A percentile compares a stretch with the other conserved stretches of the same genome.
Conservation (phyloP, 2,888 invertebrate genomes). For the Epistrophe grossulariae region DNA sequence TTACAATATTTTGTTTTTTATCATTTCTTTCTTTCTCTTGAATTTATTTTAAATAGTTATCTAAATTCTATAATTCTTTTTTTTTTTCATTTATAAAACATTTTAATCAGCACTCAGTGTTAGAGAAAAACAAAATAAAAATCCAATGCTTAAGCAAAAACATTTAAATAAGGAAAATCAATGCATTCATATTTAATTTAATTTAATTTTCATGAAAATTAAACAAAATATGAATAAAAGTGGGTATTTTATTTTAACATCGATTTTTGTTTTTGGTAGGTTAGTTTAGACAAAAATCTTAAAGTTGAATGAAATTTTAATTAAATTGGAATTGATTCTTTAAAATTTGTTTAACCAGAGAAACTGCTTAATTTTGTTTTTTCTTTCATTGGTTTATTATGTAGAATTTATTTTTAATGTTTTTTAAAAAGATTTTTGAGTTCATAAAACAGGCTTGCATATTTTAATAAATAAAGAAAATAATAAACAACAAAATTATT, state of each 20-base stretch:
- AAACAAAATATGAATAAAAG: background rate
- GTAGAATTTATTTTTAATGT: background rate
- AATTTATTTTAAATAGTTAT: conserved; percentile 53
- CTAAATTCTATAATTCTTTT: conserved; percentile 50
- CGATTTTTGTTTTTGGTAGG: background rate
- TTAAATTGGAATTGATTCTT: background rate
- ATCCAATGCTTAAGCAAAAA: background rate
- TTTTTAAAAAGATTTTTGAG: background rate
- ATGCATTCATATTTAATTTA: background rate
- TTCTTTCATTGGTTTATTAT: background rate
- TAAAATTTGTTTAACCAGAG: background rate
- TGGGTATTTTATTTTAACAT: conserved; percentile 1
- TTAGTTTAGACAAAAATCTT: conserved; percentile 11
- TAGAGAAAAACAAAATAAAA: conserved; percentile 9
- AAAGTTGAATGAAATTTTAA: background rate
- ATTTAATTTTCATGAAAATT: background rate
- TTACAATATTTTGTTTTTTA: conserved; percentile 66
- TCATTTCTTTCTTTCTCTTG: conserved; percentile 57
- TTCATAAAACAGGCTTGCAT: background rate
- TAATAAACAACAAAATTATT: background rate
- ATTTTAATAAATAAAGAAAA: conserved; percentile 10
- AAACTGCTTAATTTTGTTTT: background rate
- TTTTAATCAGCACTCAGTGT: conserved; percentile 8
- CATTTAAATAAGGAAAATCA: background rate
- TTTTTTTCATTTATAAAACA: conserved; percentile 44